phyloP scores from a whole-genome alignment of 2,113 vertebrate species.

The Apistogramma diplotaenia region DNA sequence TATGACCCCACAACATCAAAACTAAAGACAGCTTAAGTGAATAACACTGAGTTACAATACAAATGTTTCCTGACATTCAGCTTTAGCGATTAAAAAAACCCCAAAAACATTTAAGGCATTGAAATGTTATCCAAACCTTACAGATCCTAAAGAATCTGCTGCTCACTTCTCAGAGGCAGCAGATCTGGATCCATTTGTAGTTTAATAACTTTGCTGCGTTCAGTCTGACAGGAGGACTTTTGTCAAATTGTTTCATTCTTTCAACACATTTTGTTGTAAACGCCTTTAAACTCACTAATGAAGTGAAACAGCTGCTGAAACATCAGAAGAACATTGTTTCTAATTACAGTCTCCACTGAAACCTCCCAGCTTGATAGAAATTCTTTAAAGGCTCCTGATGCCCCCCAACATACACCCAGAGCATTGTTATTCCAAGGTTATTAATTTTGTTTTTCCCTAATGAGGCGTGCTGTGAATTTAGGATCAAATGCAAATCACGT shows the following conservation, averaged over 20 bases:
- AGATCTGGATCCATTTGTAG: too few relatives aligned
- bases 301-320: background rate
- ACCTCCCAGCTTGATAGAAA: background rate
- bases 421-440: slow-evolving; percentile 30
- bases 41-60: background rate
- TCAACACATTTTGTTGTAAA: background rate
- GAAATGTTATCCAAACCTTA: too few relatives aligned
- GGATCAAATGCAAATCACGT: slow-evolving; percentile 38
- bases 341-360: background rate
- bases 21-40: background rate
- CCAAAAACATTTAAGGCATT: too few relatives aligned
- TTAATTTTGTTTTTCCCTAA: background rate
- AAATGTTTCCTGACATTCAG: background rate
- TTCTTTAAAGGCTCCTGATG: background rate
- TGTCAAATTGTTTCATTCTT: background rate
- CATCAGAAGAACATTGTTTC: background rate
- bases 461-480: slow-evolving; percentile 7
- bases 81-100: too few relatives aligned
- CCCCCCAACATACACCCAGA: background rate
- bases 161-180: too few relatives aligned
- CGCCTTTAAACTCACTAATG: background rate
- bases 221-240: background rate
- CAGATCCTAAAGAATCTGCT: too few relatives aligned
- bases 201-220: background rate
- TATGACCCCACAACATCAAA: background rate